Conservation (phyloP, 2,888 invertebrate genomes). For the Synanthedon formicaeformis region DNA sequence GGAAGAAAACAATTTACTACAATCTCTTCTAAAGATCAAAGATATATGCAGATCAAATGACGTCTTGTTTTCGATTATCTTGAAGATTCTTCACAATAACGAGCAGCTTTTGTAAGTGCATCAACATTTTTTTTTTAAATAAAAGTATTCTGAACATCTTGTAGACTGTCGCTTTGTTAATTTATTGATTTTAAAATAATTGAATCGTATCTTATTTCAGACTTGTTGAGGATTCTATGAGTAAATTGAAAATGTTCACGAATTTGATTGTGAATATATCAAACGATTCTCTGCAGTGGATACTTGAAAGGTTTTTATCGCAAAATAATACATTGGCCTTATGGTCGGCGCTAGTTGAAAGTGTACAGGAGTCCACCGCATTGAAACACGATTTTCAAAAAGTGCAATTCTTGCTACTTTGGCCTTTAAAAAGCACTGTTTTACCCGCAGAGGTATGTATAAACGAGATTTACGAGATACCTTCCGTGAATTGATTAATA, state of each 20-base stretch:
- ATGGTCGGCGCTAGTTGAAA: slow-evolving; percentile 38
- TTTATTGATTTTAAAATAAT: too few species aligned
- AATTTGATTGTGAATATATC: slow-evolving; percentile 18
- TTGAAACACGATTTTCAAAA: slow-evolving; percentile 3
- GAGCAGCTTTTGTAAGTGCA: too few species aligned
- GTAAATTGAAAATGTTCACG: slow-evolving; percentile 21
- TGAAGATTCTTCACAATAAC: too few species aligned
- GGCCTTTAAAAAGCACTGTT: slow-evolving; percentile 33
- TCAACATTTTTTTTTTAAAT: too few species aligned
- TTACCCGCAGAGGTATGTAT: slow-evolving; percentile 29
- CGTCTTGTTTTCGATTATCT: too few species aligned
- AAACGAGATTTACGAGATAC: too few species aligned
- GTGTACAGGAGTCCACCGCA: slow-evolving; percentile 13
- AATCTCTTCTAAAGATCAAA: too few species aligned
- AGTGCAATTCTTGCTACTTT: slow-evolving; percentile 23
- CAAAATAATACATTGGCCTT: slow-evolving; percentile 23
- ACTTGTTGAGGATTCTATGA: slow-evolving; percentile 12
- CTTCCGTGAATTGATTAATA: too few species aligned
- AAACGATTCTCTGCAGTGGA: slow-evolving; percentile 10
- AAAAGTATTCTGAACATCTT: too few species aligned
- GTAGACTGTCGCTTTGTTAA: too few species aligned
- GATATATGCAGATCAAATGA: too few species aligned
- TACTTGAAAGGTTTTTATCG: slow-evolving; percentile 18
- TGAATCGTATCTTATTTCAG: neutral
- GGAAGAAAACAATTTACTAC: too few species aligned